A percentile compares a stretch with the other conserved stretches of the same genome.
Evolutionary conservation across 1,140 invertebrate genomes (phyloP).

Genomic region (Nylanderia fulva): DNA sequence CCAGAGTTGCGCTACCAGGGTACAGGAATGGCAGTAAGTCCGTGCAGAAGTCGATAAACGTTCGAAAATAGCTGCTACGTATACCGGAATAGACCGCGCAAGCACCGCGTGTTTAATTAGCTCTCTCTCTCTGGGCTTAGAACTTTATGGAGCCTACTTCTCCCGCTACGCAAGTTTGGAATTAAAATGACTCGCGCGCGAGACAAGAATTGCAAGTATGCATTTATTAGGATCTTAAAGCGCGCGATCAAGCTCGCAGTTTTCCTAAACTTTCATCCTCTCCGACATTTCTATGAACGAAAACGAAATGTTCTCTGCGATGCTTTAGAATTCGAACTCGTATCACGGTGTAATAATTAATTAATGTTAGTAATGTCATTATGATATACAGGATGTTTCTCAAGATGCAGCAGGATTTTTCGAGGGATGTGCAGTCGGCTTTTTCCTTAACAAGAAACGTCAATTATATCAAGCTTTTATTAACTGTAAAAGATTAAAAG

Average conservation of each 20-base stretch:
- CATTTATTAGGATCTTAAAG: conserved; percentile 11
- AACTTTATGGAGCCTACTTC: conserved; percentile 18
- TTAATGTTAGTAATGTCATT: conserved; percentile 4
- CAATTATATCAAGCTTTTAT: not conserved
- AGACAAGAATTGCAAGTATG: not conserved
- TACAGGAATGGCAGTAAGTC: conserved; percentile 42
- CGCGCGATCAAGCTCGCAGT: not conserved
- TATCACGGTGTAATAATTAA: not conserved
- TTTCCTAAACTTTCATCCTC: not conserved
- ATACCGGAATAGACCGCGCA: conserved; percentile 50
- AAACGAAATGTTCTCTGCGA: not conserved
- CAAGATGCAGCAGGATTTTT: not conserved
- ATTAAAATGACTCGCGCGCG: not conserved
- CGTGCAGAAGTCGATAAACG: conserved; percentile 69
- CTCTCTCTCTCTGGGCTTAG: conserved; percentile 52
- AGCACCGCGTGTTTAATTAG: conserved; percentile 67
- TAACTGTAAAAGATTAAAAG: not conserved
- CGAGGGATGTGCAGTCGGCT: not conserved
- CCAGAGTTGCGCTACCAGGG: conserved; percentile 19
- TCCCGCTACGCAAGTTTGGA: not conserved
- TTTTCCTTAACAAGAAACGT: conserved; percentile 12
- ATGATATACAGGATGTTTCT: not conserved
- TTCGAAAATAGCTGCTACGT: conserved; percentile 68
- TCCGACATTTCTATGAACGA: not conserved
- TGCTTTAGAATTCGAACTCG: not conserved